Evolutionary conservation across 2,797 vertebrate species (phyloP).

Genomic region (Anguilla pacifica): DNA sequence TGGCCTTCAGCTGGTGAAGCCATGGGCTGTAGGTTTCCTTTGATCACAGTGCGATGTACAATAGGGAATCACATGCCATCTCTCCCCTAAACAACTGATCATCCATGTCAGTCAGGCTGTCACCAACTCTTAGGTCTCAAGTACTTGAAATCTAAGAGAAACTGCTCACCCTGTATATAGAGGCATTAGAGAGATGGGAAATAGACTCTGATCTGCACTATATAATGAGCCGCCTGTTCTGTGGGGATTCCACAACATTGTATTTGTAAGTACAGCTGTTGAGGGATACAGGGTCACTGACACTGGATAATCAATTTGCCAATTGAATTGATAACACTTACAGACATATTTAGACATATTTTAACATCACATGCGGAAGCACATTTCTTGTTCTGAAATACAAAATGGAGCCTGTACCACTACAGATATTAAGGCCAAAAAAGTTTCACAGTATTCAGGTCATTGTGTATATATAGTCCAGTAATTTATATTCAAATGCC

Average conservation of each 20-base stretch:
- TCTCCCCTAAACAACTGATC: neutral
- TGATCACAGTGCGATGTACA: neutral
- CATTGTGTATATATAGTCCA: neutral
- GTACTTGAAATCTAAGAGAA: neutral
- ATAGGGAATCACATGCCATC: neutral
- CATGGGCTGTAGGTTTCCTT: neutral
- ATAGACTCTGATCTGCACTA: neutral
- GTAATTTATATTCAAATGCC: neutral
- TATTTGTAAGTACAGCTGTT: neutral
- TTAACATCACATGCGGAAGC: neutral
- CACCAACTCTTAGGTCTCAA: neutral
- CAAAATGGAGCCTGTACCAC: neutral
- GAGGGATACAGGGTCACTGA: neutral
- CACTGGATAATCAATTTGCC: neutral
- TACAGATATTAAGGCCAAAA: neutral
- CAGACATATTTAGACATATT: neutral
- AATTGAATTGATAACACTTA: neutral
- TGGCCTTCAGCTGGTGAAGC: neutral
- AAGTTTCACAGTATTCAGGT: neutral
- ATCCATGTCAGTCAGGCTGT: neutral
- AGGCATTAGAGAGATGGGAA: neutral
- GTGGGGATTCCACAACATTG: neutral
- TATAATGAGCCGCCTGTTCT: constrained; percentile 5
- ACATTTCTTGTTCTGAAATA: neutral
- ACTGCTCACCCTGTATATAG: neutral